phyloP scores from a whole-genome alignment of 2,113 vertebrate species.

The Dipodomys stephensi region DNA sequence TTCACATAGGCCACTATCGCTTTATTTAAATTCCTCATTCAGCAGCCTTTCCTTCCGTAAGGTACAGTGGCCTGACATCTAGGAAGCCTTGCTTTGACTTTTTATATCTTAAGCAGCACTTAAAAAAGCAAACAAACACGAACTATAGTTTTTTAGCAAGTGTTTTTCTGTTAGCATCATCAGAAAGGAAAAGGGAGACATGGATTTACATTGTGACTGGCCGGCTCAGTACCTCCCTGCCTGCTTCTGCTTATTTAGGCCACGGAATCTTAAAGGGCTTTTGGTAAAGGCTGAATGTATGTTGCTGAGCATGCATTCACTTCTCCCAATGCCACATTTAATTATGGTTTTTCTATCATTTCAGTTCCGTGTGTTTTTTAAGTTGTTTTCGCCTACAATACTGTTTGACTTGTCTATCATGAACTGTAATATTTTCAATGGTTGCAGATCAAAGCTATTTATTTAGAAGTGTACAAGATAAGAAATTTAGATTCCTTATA shows the following conservation, averaged over 20 bases:
- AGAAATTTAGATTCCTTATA: constrained; percentile 83
- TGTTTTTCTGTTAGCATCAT: constrained; percentile 65
- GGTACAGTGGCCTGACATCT: constrained; percentile 64
- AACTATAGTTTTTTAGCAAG: constrained; percentile 73
- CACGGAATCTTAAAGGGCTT: constrained; percentile 80
- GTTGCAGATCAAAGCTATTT: constrained; percentile 87
- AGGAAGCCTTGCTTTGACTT: constrained; percentile 78
- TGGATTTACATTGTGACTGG: constrained; percentile 86
- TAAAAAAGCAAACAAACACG: constrained; percentile 72
- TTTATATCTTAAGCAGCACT: constrained; percentile 74
- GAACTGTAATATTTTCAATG: constrained; percentile 83
- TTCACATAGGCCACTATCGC: constrained; percentile 73
- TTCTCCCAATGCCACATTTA: constrained; percentile 78
- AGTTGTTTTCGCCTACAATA: constrained; percentile 79
- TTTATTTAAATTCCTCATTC: constrained; percentile 63
- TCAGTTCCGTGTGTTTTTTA: constrained; percentile 75
- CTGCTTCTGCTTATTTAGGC: constrained; percentile 83
- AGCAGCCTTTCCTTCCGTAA: constrained; percentile 57
- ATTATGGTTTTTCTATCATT: constrained; percentile 79
- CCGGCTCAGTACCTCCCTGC: constrained; percentile 88
- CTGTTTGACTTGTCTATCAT: constrained; percentile 79
- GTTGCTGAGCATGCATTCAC: constrained; percentile 80
- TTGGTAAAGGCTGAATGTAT: constrained; percentile 72
- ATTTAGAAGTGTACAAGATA: constrained; percentile 85
- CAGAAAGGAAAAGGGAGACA: constrained; percentile 76